Base-by-base conservation (phyloP, 2,888 invertebrate species). In the Pimpla rufipes region DNA sequence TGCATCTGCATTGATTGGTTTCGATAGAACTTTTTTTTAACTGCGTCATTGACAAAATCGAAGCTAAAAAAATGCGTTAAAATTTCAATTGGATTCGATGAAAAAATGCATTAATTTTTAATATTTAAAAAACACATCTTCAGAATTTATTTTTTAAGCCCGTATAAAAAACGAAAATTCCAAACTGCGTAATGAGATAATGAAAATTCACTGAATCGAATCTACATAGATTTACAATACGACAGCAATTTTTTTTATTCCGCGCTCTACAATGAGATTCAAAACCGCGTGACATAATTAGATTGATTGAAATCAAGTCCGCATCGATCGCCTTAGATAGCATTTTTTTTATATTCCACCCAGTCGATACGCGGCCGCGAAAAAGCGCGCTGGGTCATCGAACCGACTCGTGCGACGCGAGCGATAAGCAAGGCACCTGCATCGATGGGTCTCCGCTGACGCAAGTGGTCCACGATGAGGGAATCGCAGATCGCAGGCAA, bases 361-460 rank as follows among this genome's bases (percentile, higher is more conserved):
- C n/a, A n/a, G 16, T 59, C 62, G 37, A 62, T 73, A 62, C 59
- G 18, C 35, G 73, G 59, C 47, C 45, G 62, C 35, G 45, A 62
- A 62, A 73, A 62, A 73, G 35, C 45, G 16, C 59, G 62, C 47
- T 47, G 42, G 62, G 73, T 73, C 67, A 29, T 50, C 16, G 47
- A 67, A 50, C 67, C 8, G 13, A 8, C 16, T 67, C 47, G 6
- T 35, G 23, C 67, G 29, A 29, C 3, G 29, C 8, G 29, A 7
- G 35, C 16, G 73, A 73, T 73, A 73, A 73, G 73, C 42, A 29
- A 59, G 73, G 59, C 47, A 73, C 73, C 73, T 73, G 73, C 73
- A 62, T 59, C 73, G 47, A 47, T 45, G 55, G 42, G 55, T 55
- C 55, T 21, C n/a, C 7, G n/a, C 55, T 47, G 21, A 13, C 18